Percentiles rank a stretch among this genome's conserved stretches.
phyloP scores from a whole-genome alignment of 2,888 invertebrate genomes.

The Thecocarcelia acutangulata region DNA sequence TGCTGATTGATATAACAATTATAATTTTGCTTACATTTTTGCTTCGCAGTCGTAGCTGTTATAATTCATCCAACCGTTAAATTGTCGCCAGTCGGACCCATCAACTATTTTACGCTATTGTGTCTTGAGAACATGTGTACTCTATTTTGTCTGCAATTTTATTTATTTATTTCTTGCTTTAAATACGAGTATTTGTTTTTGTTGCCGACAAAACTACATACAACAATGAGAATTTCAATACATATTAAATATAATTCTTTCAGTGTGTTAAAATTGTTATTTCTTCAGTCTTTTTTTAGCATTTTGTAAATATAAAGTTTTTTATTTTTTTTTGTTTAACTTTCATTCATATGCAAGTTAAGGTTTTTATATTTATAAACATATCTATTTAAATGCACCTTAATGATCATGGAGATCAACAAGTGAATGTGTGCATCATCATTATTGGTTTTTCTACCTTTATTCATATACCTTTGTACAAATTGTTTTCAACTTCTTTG shows the following conservation, averaged over 20 bases:
- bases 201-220: slow-evolving; percentile 32
- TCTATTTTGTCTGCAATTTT: slow-evolving; percentile 17
- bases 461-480: not conserved
- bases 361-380: slow-evolving; percentile 36
- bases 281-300: slow-evolving; percentile 30
- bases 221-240: slow-evolving; percentile 41
- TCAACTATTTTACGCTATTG: not conserved
- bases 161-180: not conserved
- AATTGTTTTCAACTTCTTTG: slow-evolving; percentile 11
- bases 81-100: slow-evolving; percentile 21
- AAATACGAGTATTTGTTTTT: slow-evolving; percentile 4
- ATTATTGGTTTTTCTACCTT: slow-evolving; percentile 41
- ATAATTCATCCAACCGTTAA: not conserved
- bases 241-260: slow-evolving; percentile 27
- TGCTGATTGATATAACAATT: too few species aligned
- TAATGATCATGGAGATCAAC: slow-evolving; percentile 25
- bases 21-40: too few species aligned
- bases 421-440: slow-evolving; percentile 26
- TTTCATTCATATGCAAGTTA: slow-evolving; percentile 54
- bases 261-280: slow-evolving; percentile 36
- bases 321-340: slow-evolving; percentile 44
- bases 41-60: too few species aligned
- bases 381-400: slow-evolving; percentile 7
- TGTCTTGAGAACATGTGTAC: not conserved
- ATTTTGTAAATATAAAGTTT: slow-evolving; percentile 30